Percentiles rank a stretch among this genome's conserved stretches.
These are phyloP conservation scores for Platichthys stellatus DNA, from an alignment of 2,113 vertebrate genomes.

Conservation along the genomic window DNA sequence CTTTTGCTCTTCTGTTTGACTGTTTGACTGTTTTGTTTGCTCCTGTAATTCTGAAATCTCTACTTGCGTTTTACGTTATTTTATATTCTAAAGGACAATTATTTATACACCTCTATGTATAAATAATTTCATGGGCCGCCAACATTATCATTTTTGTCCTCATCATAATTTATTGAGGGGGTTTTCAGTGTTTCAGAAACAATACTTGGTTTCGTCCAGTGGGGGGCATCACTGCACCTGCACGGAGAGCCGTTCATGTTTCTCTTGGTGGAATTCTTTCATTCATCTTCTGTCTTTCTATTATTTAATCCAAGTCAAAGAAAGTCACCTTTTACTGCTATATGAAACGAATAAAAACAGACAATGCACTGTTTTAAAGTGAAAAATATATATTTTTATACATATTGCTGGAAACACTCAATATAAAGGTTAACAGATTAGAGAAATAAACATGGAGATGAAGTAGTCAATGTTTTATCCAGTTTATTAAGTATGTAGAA, in stretches of 20 bases:
- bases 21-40: no score
- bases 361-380: background rate
- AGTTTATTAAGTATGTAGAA: conserved; percentile 4
- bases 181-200: conserved; percentile 8
- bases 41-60: no score
- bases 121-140: background rate
- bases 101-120: background rate
- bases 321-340: background rate
- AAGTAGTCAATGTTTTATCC: background rate
- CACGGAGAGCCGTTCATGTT: background rate
- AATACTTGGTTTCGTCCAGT: conserved; percentile 27
- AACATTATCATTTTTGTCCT: background rate
- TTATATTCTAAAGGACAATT: background rate
- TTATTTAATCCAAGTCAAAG: background rate
- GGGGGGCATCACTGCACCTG: conserved; percentile 48
- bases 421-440: background rate
- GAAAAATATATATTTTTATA: background rate
- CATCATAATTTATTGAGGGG: background rate
- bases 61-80: background rate
- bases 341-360: background rate
- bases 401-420: background rate
- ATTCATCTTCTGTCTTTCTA: background rate
- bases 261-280: background rate
- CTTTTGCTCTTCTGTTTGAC: no score
- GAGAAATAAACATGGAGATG: background rate